Conservation (phyloP, 2,888 invertebrate genomes). For the Entomobrya proxima region DNA sequence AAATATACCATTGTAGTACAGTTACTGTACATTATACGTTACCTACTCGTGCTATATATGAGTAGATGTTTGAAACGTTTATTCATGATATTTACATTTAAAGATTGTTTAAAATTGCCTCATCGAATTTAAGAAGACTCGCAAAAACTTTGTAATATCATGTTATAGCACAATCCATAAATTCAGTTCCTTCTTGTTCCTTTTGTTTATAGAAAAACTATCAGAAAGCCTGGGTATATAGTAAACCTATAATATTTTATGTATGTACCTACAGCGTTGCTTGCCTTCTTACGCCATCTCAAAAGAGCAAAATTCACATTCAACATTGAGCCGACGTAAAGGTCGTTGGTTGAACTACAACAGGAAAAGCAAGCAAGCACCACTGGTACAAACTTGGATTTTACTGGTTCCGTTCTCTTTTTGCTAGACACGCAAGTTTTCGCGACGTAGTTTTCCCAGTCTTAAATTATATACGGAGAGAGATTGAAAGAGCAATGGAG, state of each 20-base stretch:
- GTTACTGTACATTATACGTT: background rate
- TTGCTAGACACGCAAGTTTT: constrained; percentile 47
- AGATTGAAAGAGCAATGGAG: constrained; percentile 25
- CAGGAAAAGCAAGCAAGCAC: constrained; percentile 18
- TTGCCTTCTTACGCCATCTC: constrained; percentile 14
- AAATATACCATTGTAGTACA: background rate
- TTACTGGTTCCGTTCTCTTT: constrained; percentile 38
- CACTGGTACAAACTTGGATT: background rate
- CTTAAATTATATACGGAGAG: background rate
- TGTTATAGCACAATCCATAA: too few species aligned
- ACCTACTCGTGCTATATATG: too few species aligned
- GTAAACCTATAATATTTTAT: background rate
- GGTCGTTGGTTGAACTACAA: constrained; percentile 67
- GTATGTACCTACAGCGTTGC: background rate
- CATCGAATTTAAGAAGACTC: too few species aligned
- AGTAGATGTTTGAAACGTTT: too few species aligned
- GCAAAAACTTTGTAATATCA: too few species aligned
- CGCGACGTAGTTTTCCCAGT: constrained; percentile 46
- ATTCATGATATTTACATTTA: too few species aligned
- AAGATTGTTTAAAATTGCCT: too few species aligned
- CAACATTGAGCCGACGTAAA: constrained; percentile 64
- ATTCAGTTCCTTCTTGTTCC: background rate
- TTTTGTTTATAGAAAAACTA: constrained; percentile 4
- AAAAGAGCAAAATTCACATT: constrained; percentile 31
- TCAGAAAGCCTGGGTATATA: too few species aligned